phyloP scores from a whole-genome alignment of 2,888 invertebrate species.

The Hofmannophila pseudospretella region DNA sequence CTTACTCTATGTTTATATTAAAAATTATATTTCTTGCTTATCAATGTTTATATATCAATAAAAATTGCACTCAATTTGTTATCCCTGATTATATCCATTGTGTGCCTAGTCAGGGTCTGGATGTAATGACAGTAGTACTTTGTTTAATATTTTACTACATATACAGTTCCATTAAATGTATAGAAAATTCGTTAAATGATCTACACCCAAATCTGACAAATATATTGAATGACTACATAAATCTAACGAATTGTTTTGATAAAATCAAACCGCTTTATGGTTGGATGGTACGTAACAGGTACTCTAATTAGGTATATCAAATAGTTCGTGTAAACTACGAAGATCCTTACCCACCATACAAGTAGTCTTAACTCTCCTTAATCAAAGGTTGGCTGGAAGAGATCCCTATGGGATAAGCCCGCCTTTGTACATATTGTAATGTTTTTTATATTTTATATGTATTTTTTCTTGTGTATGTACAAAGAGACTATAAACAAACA shows the following conservation, averaged over 20 bases:
- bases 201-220: no score
- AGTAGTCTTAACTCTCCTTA: no score
- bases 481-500: no score
- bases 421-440: no score
- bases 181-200: constrained; percentile 1
- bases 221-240: constrained; percentile 6
- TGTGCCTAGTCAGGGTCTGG: not conserved
- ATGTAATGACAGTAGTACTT: constrained; percentile 3
- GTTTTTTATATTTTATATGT: no score
- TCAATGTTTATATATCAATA: not conserved
- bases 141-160: constrained; percentile 8
- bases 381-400: no score
- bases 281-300: constrained; percentile 12
- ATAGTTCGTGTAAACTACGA: no score
- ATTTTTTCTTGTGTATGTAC: no score
- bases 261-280: constrained; percentile 12
- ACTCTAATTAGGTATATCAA: no score
- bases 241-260: constrained; percentile 6
- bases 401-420: no score
- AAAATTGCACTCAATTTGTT: not conserved
- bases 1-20: not conserved
- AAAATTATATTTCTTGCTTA: not conserved
- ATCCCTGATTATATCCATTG: not conserved
- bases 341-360: no score
- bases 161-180: constrained; percentile 1